Conservation (phyloP, 2,888 invertebrate species). For the Leptura quadrifasciata region DNA sequence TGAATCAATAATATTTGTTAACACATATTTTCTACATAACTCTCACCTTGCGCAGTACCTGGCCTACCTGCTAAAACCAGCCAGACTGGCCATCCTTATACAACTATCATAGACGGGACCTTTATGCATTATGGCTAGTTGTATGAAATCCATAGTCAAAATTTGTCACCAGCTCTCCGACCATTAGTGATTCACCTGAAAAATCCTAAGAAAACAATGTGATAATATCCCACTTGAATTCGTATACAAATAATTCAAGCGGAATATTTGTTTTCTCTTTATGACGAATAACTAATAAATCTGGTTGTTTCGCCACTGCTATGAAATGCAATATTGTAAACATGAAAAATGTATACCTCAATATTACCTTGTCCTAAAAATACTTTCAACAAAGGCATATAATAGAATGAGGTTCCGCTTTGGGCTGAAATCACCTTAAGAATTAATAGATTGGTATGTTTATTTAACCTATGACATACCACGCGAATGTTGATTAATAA, state of each 20-base stretch:
- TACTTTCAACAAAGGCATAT: slow-evolving; percentile 8
- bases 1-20: too few species aligned
- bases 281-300: neutral
- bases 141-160: too few species aligned
- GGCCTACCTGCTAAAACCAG: too few species aligned
- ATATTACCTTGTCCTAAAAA: slow-evolving; percentile 28
- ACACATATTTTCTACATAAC: too few species aligned
- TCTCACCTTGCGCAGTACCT: too few species aligned
- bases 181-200: slow-evolving; percentile 4
- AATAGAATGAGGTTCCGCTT: slow-evolving; percentile 5
- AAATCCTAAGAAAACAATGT: too few species aligned
- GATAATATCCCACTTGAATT: too few species aligned
- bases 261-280: neutral
- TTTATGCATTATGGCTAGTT: too few species aligned
- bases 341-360: slow-evolving; percentile 17
- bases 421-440: slow-evolving; percentile 7
- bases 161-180: too few species aligned
- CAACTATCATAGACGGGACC: too few species aligned
- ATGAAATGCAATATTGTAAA: slow-evolving; percentile 5
- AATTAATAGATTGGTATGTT: slow-evolving; percentile 24
- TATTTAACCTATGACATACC: slow-evolving; percentile 36
- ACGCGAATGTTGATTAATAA: slow-evolving; percentile 36
- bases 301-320: slow-evolving; percentile 7
- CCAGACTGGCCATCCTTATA: too few species aligned
- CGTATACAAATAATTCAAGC: neutral